phyloP scores from a whole-genome alignment of 23 tunicate genomes.

The Ciona savignyi region DNA sequence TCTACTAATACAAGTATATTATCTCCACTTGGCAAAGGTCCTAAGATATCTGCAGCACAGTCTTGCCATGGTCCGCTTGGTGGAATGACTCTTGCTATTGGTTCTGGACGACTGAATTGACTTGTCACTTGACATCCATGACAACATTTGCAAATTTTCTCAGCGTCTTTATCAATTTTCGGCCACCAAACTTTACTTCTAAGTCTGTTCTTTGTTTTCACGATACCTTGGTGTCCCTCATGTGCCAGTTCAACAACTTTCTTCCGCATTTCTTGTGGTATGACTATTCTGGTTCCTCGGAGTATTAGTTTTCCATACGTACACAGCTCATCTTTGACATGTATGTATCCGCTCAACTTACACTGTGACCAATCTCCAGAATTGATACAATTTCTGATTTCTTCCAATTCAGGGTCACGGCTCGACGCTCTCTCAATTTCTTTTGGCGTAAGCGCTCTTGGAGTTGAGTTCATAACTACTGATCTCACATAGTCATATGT shows the following conservation, averaged over 20 bases:
- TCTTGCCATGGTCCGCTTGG: constrained; percentile 20
- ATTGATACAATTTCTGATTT: not conserved
- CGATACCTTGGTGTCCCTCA: constrained; percentile 36
- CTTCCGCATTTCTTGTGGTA: not conserved
- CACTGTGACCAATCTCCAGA: constrained; percentile 16
- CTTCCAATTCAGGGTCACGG: constrained; percentile 1
- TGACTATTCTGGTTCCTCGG: not conserved
- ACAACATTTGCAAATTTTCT: constrained; percentile 5
- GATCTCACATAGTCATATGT: not conserved
- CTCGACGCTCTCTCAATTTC: constrained; percentile 4
- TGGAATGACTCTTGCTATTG: not conserved
- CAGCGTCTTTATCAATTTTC: constrained; percentile 22
- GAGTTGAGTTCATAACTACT: not conserved
- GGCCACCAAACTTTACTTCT: constrained; percentile 38
- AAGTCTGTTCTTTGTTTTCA: constrained; percentile 26
- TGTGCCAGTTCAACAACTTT: constrained; percentile 15
- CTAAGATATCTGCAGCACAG: constrained; percentile 12
- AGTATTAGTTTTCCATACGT: constrained; percentile 2
- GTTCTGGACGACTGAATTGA: constrained; percentile 6
- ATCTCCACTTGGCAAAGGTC: constrained; percentile 23
- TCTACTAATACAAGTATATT: constrained; percentile 16
- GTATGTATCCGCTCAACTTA: not conserved
- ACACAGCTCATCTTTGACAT: constrained; percentile 27
- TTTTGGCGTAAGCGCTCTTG: constrained; percentile 4
- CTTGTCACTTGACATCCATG: constrained; percentile 17